Evolutionary conservation across 2,113 vertebrate species (phyloP).

Genomic region (Caloenas nicobarica): DNA sequence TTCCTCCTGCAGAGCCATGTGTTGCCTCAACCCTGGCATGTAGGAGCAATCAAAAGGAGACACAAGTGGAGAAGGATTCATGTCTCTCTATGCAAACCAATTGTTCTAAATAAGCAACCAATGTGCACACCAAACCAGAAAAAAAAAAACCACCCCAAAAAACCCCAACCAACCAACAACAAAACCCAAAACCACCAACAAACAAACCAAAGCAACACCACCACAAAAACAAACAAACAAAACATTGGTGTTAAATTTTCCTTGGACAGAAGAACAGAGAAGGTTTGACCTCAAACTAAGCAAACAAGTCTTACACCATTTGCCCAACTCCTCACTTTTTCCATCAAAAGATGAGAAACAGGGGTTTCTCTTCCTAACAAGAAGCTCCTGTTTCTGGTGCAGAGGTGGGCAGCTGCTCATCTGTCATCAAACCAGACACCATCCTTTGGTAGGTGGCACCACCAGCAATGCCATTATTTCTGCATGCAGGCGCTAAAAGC

Average conservation of each 20-base stretch:
- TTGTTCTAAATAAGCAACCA: not conserved
- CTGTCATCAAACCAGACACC: not conserved
- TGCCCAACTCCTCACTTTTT: not conserved
- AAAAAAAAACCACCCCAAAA: not conserved
- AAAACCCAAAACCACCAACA: no score
- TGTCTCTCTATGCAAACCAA: not conserved
- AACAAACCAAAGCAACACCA: no score
- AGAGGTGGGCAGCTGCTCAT: rapidly evolving
- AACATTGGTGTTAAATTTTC: not conserved
- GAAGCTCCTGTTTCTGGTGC: not conserved
- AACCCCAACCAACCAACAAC: no score
- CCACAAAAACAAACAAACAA: no score
- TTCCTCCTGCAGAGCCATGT: rapidly evolving
- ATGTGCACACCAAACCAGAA: rapidly evolving
- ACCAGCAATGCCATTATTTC: rapidly evolving
- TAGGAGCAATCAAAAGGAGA: rapidly evolving
- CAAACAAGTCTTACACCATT: rapidly evolving
- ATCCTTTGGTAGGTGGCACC: not conserved
- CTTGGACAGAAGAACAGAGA: not conserved
- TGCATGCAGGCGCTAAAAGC: not conserved
- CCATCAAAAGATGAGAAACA: not conserved
- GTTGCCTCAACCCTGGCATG: not conserved
- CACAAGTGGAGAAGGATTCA: not conserved
- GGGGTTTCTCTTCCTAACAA: not conserved
- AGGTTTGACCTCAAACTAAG: not conserved